Conservation (phyloP, 2,888 invertebrate genomes). For the Griposia aprilina region DNA sequence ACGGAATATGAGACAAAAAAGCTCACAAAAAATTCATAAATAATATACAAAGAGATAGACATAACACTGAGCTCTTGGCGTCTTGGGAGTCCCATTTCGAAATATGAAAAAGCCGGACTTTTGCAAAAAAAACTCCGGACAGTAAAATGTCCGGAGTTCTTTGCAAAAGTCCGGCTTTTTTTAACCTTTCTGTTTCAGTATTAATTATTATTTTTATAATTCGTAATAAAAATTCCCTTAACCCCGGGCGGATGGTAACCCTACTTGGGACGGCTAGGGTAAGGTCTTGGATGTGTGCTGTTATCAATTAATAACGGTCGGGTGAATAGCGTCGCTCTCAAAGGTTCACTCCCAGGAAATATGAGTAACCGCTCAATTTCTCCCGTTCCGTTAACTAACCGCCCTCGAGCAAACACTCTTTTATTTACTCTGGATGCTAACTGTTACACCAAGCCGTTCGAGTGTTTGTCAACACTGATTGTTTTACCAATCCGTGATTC, state of each 20-base stretch:
- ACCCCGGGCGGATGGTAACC: no score
- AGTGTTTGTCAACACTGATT: constrained; percentile 38
- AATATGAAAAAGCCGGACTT: no score
- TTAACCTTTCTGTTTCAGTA: no score
- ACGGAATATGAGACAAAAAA: constrained; percentile 13
- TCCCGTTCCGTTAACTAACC: constrained; percentile 59
- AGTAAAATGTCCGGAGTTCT: no score
- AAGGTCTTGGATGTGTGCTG: constrained; percentile 37
- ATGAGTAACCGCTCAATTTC: constrained; percentile 71
- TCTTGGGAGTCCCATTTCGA: no score
- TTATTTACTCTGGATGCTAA: constrained; percentile 55
- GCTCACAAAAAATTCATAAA: constrained; percentile 16
- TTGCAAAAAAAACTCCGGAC: no score
- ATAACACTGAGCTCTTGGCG: constrained; percentile 16
- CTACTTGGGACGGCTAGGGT: constrained; percentile 21
- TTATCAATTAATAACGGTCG: constrained; percentile 64
- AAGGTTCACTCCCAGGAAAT: constrained; percentile 50
- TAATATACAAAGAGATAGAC: constrained; percentile 14
- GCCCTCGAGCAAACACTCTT: constrained; percentile 63
- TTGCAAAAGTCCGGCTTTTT: no score
- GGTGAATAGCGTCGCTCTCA: constrained; percentile 42
- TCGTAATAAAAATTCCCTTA: no score
- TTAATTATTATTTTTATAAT: no score
- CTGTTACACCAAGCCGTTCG: constrained; percentile 43
- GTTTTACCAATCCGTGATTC: constrained; percentile 44